Evolutionary conservation across 2,888 invertebrate species (phyloP).

Genomic region (Phrixothrix hirtus): DNA sequence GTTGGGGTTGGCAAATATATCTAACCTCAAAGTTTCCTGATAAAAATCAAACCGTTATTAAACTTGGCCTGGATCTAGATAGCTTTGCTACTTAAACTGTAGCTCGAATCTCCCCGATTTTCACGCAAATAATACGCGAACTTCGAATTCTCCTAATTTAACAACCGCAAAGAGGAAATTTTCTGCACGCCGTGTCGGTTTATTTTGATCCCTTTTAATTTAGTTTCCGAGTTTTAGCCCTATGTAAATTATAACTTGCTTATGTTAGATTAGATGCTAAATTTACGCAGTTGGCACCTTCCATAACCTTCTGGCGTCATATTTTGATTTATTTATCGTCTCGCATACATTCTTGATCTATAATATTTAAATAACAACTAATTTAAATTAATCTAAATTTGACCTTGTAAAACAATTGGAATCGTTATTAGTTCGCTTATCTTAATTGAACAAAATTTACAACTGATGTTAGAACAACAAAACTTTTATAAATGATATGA

Average conservation of each 20-base stretch:
- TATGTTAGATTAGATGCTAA: background rate
- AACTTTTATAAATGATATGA: too few species aligned
- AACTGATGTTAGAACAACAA: too few species aligned
- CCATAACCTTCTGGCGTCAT: conserved; percentile 1
- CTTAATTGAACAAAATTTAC: too few species aligned
- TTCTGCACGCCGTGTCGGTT: conserved; percentile 7
- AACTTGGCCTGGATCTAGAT: conserved; percentile 30
- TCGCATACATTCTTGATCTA: too few species aligned
- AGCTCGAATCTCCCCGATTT: conserved; percentile 15
- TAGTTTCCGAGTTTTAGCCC: background rate
- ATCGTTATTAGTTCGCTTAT: too few species aligned
- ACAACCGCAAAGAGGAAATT: conserved; percentile 18
- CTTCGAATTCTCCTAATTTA: conserved; percentile 23
- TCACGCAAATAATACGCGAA: conserved; percentile 23
- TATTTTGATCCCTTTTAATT: conserved; percentile 12
- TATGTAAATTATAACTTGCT: conserved; percentile 1
- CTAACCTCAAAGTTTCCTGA: conserved; percentile 32
- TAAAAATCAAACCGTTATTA: conserved; percentile 34
- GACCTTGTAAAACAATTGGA: too few species aligned
- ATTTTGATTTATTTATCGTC: background rate
- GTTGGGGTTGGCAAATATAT: conserved; percentile 30
- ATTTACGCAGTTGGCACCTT: conserved; percentile 8
- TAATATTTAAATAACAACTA: too few species aligned
- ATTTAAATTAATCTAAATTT: too few species aligned
- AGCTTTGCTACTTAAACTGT: conserved; percentile 21